Conservation (phyloP, 2,113 vertebrate species). For the Zingel zingel region DNA sequence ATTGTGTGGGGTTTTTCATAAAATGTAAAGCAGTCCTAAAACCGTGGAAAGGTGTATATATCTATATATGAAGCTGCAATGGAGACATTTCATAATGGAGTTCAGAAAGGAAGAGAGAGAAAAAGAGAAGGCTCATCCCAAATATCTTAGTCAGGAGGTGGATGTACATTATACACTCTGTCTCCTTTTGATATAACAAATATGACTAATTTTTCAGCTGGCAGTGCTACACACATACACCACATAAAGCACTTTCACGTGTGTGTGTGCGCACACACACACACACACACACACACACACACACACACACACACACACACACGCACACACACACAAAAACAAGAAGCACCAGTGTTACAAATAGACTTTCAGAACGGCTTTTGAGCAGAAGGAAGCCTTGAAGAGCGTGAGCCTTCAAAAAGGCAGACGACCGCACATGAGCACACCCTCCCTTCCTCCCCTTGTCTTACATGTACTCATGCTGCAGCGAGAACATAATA, state of each 20-base stretch:
- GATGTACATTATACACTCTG: conserved; percentile 37
- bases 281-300: not conserved
- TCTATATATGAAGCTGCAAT: conserved; percentile 21
- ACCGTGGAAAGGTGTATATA: conserved; percentile 41
- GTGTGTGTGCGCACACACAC: not conserved
- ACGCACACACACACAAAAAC: not conserved
- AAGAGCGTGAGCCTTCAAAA: conserved; percentile 53
- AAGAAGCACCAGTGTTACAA: conserved; percentile 60
- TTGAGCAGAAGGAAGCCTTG: conserved; percentile 57
- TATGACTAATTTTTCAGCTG: conserved; percentile 42
- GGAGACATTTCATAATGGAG: conserved; percentile 36
- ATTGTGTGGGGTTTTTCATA: conserved; percentile 66
- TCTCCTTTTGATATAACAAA: conserved; percentile 35
- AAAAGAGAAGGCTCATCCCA: conserved; percentile 21
- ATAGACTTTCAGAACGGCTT: conserved; percentile 62
- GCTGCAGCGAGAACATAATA: conserved; percentile 23
- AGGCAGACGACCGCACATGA: conserved; percentile 25
- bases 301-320: conserved; percentile 22
- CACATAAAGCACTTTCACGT: conserved; percentile 14
- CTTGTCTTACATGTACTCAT: conserved; percentile 29
- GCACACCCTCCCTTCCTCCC: not conserved
- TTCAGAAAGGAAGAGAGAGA: conserved; percentile 1
- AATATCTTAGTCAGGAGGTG: conserved; percentile 44
- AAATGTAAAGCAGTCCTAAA: conserved; percentile 60
- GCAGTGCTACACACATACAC: conserved; percentile 18